Evolutionary conservation across 2,797 vertebrate genomes (phyloP).

Genomic region (Oceanodroma leucorhoa): DNA sequence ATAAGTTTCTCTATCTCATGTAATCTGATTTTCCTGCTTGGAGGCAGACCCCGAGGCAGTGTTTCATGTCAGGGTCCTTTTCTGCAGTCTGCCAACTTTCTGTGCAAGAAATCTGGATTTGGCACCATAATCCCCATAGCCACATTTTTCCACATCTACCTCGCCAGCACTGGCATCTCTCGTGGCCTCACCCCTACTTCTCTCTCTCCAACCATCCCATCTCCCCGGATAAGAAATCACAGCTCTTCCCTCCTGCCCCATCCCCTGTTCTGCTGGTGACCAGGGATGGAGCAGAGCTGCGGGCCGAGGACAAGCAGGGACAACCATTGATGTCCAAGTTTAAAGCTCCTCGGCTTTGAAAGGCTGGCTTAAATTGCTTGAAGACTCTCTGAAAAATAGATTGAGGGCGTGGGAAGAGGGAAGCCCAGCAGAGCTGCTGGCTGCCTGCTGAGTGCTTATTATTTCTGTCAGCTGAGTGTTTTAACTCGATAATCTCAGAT

Average conservation of each 20-base stretch:
- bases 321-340: background rate
- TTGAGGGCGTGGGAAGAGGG: background rate
- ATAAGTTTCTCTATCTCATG: rapidly evolving
- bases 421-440: background rate
- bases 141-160: background rate
- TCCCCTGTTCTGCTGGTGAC: background rate
- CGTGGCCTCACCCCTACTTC: background rate
- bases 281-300: background rate
- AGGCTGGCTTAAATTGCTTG: background rate
- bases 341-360: constrained; percentile 24
- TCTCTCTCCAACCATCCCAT: background rate
- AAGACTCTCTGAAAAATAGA: background rate
- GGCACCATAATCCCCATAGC: rapidly evolving
- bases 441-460: background rate
- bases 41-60: background rate
- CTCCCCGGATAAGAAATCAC: background rate
- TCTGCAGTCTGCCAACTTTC: background rate
- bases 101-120: background rate
- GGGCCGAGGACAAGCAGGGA: background rate
- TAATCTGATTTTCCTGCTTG: background rate
- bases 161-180: background rate
- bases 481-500: background rate
- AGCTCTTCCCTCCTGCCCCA: background rate
- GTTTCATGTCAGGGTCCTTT: rapidly evolving
- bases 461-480: background rate